Evolutionary conservation across 2,888 invertebrate species (phyloP).

Genomic region (Chamaedrilus cognettii): DNA sequence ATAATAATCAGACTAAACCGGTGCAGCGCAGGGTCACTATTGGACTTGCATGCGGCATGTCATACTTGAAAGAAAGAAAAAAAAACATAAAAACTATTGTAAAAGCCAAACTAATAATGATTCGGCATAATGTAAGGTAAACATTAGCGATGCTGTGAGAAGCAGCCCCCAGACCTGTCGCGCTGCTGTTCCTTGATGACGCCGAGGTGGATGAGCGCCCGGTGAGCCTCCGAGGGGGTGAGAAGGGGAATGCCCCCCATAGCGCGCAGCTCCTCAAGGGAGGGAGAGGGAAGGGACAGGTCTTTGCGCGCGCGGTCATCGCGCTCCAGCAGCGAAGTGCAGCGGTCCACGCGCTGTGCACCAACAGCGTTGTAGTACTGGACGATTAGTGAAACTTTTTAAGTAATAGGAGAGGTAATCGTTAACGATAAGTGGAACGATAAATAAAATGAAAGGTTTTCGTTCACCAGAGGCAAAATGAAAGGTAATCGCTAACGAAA

Average conservation of each 20-base stretch:
- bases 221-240: conserved; percentile 6
- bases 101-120: too few species aligned
- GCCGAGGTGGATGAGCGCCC: conserved; percentile 14
- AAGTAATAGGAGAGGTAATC: not conserved
- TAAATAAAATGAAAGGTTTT: too few species aligned
- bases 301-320: conserved; percentile 20
- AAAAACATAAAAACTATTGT: too few species aligned
- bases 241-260: conserved; percentile 19
- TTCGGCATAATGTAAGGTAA: too few species aligned
- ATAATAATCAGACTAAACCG: too few species aligned
- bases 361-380: too few species aligned
- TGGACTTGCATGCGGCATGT: too few species aligned
- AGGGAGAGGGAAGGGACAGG: conserved; percentile 13
- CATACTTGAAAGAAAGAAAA: too few species aligned
- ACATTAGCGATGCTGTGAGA: too few species aligned
- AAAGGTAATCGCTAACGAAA: not conserved
- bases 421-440: not conserved
- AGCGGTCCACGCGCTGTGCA: conserved; percentile 15
- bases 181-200: conserved; percentile 1
- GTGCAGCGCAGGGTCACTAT: too few species aligned
- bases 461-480: too few species aligned
- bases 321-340: conserved; percentile 13
- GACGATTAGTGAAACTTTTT: not conserved
- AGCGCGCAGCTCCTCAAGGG: conserved; percentile 17
- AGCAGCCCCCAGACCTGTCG: too few species aligned